Evolutionary conservation across 2,888 invertebrate species (phyloP), one percentile per base, ranked within the genome.

Genomic region (Sarcophaga variegata): DNA sequence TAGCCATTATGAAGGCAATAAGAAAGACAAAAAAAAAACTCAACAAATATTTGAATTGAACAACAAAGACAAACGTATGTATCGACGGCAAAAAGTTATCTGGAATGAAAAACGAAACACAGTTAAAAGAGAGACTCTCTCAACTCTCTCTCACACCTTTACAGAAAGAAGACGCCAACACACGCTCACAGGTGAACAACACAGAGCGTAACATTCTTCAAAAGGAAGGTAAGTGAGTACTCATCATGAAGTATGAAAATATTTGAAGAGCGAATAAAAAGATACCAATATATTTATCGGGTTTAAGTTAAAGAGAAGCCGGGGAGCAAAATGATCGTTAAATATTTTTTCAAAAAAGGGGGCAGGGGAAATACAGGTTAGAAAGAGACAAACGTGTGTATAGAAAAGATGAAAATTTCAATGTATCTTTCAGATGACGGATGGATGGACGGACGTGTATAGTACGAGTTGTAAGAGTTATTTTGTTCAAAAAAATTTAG

Each of bases 31-130:
- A 37, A 25, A 22, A 20, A n/a, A 10, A 47, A 67, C 12, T 49
- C 14, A 8, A 12, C n/a, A 3, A 45, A 84, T 54, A 64, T 76
- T 80, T 71, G 27, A 80, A 80, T 75, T 80, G 75, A 60, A 75
- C 22, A 84, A 84, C 75, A 84, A 84, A 75, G 74, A 75, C 83
- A 77, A 71, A 70, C 49, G n/a, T 62, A 83, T 37, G 37, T 49
- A 54, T 54, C 54, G 0, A 54, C 3, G 12, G 54, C 17, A 14
- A 37, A 27, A 66, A 27, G 22, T 22, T 81, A 72, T 49, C 66
- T 49, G 37, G 5, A 72, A 67, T 37, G 11, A 67, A 64, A 64
- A 20, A 14, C 11, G 12, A 27, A 22, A 64, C 17, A 1, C 17
- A 66, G 76, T 85, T 67, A 80, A 27, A n/a, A 71, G 45, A 37